phyloP scores from a whole-genome alignment of 2,113 vertebrate genomes.

The Takifugu flavidus region DNA sequence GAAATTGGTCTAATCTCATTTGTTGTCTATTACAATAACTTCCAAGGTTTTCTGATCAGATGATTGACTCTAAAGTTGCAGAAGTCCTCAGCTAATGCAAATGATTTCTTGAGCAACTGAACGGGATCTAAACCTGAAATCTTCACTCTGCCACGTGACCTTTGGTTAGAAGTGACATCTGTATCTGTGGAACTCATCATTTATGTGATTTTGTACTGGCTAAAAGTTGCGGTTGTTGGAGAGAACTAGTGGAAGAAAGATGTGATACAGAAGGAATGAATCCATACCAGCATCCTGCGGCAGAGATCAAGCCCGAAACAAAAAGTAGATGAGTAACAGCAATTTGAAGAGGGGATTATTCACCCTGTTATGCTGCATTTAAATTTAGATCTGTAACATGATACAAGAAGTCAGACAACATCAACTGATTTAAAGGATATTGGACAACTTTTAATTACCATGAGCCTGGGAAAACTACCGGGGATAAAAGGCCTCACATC shows the following conservation, averaged over 20 bases:
- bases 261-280: background rate
- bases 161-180: background rate
- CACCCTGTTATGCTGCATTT: too few relatives aligned
- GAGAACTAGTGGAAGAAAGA: too few relatives aligned
- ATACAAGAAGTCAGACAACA: background rate
- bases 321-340: too few relatives aligned
- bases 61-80: background rate
- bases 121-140: background rate
- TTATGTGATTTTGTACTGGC: too few relatives aligned
- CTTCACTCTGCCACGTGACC: too few relatives aligned
- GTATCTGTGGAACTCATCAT: background rate
- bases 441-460: slow-evolving; percentile 42
- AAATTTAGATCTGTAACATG: slow-evolving; percentile 10
- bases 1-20: background rate
- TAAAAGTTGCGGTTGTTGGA: too few relatives aligned
- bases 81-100: slow-evolving; percentile 11
- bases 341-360: too few relatives aligned
- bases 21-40: background rate
- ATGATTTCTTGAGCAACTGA: background rate
- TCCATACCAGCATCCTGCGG: too few relatives aligned
- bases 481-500: slow-evolving; percentile 85
- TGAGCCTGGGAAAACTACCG: slow-evolving; percentile 90
- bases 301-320: too few relatives aligned
- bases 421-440: slow-evolving; percentile 28
- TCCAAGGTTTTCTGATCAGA: slow-evolving; percentile 12